Base-by-base conservation (phyloP, 64 coral and sea anemone genomes). In the Stichodactyla mertensii region DNA sequence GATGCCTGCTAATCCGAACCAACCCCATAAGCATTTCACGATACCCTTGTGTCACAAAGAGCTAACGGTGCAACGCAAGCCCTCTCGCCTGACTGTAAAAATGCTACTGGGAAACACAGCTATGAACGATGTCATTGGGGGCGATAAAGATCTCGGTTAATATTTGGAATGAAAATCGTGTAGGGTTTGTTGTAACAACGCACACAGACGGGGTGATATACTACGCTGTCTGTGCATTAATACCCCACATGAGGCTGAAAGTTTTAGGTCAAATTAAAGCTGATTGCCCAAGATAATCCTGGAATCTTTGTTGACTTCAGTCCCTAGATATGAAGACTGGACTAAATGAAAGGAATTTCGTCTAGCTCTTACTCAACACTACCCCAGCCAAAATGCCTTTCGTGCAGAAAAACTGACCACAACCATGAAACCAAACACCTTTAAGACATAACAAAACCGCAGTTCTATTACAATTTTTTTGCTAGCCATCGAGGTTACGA, bases 381-480 rank as follows among this genome's bases (percentile, higher is more conserved):
- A 74, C 10, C 69, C 36, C 69, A 74, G 69, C 69, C 69, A 74
- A 74, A 74, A 74, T 74, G 24, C 77, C 77, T 81, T 81, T 85
- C 83, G 83, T 85, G 83, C 83, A 85, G 56, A 45, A 81, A 53
- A 52, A 52, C 55, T 58, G 52, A 64, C 83, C 83, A 85, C 83
- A 85, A 61, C 19, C 6, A 55, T 58, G 83, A 58, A 85, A 85
- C 83, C n/a, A 31, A 20, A 85, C 45, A 85, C 83, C 83, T 60
- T 85, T 55, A 26, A 61, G 61, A 85, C 15, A 36, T 56, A 20
- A 58, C 14, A 55, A 85, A 85, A 85, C 83, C 83, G 83, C 83
- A 85, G 27, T 85, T 55, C 83, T 85, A 57, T 85, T 85, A 85
- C 27, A 58, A 54, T 7, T 82, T 82, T 57, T 74, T 74, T 36